Conservation (phyloP, 2,113 vertebrate species). For the Trematocara variabile region DNA sequence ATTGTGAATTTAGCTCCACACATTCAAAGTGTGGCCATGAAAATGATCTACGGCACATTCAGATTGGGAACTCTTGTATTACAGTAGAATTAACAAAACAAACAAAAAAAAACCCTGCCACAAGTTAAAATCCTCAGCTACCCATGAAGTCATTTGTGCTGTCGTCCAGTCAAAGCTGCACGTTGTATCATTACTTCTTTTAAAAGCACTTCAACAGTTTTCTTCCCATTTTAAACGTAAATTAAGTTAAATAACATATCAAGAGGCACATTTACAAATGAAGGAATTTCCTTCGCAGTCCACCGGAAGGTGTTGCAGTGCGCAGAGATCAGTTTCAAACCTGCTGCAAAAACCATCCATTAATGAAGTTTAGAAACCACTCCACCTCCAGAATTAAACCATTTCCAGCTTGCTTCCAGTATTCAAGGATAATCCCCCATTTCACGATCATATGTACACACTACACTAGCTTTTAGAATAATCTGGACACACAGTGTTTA, state of each 20-base stretch:
- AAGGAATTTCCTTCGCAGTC: slow-evolving; percentile 1
- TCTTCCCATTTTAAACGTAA: neutral
- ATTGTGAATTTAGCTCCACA: neutral
- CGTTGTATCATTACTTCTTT: neutral
- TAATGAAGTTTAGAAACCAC: neutral
- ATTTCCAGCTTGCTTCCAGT: neutral
- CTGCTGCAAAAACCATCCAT: neutral
- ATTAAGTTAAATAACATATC: neutral
- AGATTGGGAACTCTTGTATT: neutral
- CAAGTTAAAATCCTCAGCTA: neutral
- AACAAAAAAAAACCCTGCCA: neutral
- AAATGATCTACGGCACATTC: neutral
- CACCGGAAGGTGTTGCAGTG: neutral
- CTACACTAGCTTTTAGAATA: neutral
- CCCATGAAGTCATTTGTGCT: neutral
- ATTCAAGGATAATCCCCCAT: neutral
- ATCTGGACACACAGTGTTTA: neutral
- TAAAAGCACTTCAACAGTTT: neutral
- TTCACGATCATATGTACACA: neutral
- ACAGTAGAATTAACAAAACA: neutral
- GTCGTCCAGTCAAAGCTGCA: neutral
- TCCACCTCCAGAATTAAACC: neutral
- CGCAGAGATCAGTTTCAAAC: neutral
- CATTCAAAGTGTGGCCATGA: neutral
- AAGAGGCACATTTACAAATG: neutral